A percentile compares a stretch with the other conserved stretches of the same genome.
Conservation (phyloP, 1,140 invertebrate species). For the Andricus grossulariae region DNA sequence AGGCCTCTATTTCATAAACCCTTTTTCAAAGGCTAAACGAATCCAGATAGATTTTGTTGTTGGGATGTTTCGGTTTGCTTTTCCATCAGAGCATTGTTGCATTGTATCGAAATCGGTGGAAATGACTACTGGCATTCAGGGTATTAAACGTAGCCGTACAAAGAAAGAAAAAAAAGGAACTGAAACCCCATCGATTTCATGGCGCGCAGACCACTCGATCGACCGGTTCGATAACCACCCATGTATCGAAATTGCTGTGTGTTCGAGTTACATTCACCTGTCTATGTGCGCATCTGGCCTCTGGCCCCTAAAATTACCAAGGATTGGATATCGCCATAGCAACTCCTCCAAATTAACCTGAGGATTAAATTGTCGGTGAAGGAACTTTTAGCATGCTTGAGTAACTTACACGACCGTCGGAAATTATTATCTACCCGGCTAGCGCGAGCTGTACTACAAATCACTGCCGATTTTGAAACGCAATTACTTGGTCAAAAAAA, state of each 20-base stretch:
- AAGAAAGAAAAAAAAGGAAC: not conserved
- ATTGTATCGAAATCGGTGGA: conserved; percentile 23
- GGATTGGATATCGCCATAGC: conserved; percentile 14
- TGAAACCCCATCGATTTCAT: conserved; percentile 12
- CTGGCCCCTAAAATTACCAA: not conserved
- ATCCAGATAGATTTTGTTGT: not conserved
- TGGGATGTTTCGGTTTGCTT: conserved; percentile 21
- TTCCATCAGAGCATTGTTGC: conserved; percentile 7
- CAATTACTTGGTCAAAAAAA: too few relatives aligned
- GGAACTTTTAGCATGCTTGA: not conserved
- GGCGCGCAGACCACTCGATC: conserved; percentile 12
- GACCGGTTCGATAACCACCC: not conserved
- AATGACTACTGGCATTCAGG: conserved; percentile 14
- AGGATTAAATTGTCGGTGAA: conserved; percentile 7
- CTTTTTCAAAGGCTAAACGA: not conserved
- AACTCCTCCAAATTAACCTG: not conserved
- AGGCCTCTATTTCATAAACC: not conserved
- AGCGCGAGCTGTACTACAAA: too few relatives aligned
- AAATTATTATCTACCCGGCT: too few relatives aligned
- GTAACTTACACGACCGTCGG: too few relatives aligned
- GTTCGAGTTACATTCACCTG: conserved; percentile 8
- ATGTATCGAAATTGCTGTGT: not conserved
- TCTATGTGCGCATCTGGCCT: not conserved
- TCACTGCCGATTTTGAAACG: too few relatives aligned
- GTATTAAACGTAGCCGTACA: conserved; percentile 22